Percentiles rank a stretch among this genome's conserved stretches.
Conservation (phyloP, 2,888 invertebrate genomes). For the Cantharis rufa region DNA sequence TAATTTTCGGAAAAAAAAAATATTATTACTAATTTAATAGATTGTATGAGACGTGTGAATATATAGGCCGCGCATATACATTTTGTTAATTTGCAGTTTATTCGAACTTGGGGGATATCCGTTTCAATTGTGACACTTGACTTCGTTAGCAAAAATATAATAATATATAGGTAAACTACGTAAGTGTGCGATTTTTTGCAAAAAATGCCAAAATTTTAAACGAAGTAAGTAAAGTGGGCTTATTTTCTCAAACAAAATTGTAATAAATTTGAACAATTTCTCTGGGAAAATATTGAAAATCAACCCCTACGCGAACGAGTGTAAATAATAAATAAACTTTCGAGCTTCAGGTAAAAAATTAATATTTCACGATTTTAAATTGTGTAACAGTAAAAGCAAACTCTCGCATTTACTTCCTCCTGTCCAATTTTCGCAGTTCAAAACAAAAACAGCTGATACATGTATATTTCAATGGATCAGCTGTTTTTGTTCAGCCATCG, state of each 20-base stretch:
- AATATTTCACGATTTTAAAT: background rate
- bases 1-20: background rate
- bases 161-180: background rate
- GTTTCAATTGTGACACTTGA: background rate
- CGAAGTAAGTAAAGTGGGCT: background rate
- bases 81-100: background rate
- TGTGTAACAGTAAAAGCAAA: background rate
- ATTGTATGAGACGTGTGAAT: background rate
- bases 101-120: background rate
- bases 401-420: background rate
- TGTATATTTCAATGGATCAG: background rate
- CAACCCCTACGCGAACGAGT: background rate
- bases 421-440: background rate
- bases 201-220: background rate
- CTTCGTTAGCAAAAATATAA: background rate
- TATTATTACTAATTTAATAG: background rate
- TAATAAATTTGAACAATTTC: background rate
- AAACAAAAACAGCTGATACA: background rate
- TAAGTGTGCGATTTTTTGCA: background rate
- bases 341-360: background rate
- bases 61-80: background rate
- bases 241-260: too few relatives aligned
- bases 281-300: background rate
- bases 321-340: background rate
- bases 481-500: background rate